These are phyloP conservation scores for Schizotus pectinicornis DNA, from an alignment of 2,888 invertebrate species.

Conservation along the genomic window DNA sequence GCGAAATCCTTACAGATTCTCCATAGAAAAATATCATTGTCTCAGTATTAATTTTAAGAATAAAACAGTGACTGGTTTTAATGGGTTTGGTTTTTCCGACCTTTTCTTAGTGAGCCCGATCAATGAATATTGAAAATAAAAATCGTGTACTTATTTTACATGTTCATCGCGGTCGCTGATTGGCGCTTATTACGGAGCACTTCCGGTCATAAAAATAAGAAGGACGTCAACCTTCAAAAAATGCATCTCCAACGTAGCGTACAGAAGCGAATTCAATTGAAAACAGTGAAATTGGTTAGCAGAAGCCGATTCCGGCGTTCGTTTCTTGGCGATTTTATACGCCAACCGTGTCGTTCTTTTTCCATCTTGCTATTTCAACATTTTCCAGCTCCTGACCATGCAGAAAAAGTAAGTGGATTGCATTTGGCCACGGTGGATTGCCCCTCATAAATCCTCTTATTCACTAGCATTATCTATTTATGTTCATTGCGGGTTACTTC, in stretches of 20 bases:
- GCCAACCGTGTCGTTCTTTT: constrained; percentile 24
- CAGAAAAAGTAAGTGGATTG: constrained; percentile 37
- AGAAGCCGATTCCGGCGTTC: constrained; percentile 28
- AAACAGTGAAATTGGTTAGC: constrained; percentile 33
- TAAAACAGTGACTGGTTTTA: too few species aligned
- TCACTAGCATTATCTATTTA: constrained; percentile 51
- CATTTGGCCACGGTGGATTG: constrained; percentile 45
- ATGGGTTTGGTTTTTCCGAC: too few species aligned
- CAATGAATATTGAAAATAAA: background rate
- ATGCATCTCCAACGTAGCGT: constrained; percentile 27
- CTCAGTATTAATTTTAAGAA: too few species aligned
- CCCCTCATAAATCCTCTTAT: constrained; percentile 51
- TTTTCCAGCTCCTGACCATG: constrained; percentile 8
- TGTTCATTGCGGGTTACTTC: constrained; percentile 47
- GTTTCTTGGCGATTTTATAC: constrained; percentile 27
- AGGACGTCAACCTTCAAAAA: constrained; percentile 19
- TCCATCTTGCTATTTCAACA: constrained; percentile 15
- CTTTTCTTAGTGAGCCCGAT: too few species aligned
- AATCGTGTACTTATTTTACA: background rate
- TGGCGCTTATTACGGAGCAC: background rate
- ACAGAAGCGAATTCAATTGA: constrained; percentile 29
- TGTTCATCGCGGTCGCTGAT: background rate
- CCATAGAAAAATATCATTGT: too few species aligned
- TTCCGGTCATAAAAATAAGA: constrained; percentile 25
- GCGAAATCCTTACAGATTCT: too few species aligned